Evolutionary conservation across 2,888 invertebrate genomes (phyloP), one percentile per base, ranked within the genome.

Genomic region (Serripes groenlandicus): DNA sequence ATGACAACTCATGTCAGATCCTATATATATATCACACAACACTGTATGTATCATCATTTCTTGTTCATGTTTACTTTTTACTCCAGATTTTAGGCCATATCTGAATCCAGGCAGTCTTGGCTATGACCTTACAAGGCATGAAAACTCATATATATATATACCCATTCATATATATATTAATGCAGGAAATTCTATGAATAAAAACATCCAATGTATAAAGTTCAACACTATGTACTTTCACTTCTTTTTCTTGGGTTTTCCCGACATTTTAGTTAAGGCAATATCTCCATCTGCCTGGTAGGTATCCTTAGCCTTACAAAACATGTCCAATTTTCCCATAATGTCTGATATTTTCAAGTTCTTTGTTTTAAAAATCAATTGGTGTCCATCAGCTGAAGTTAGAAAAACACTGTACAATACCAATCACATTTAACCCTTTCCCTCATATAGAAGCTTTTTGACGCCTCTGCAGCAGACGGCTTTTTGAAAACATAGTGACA

Each of bases 311-410:
- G 83, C 86, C 34, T 89, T 82, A 78, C 88, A 87, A 34, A 86
- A 83, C 30, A 75, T 71, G 68, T 81, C 79, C 3, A 91, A 52
- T 62, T 73, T 85, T 62, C 88, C 84, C 68, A 91, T 26, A 21
- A 91, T 83, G 42, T 91, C 90, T 7, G 85, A 71, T 4, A 86
- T 74, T 58, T 84, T 77, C 68, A 91, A 79, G 66, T 89, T 73
- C 30, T 81, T 76, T 18, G 90, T 91, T 66, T 90, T 89, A 73
- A 91, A 89, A 58, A 90, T 60, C 49, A 90, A 66, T 58, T 87
- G 80, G 49, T 90, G 85, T 5, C 90, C 91, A 75, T 91, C 91
- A 87, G 56, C 91, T 91, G 85, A 18, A 86, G 86, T 37, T 30
- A 42, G 18, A 49, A 71, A 60, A 7, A 60, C 9, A 3, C 21